Evolutionary conservation across 1,140 invertebrate species (phyloP), one percentile per base, ranked within the genome.

Genomic region (Eueides isabella): DNA sequence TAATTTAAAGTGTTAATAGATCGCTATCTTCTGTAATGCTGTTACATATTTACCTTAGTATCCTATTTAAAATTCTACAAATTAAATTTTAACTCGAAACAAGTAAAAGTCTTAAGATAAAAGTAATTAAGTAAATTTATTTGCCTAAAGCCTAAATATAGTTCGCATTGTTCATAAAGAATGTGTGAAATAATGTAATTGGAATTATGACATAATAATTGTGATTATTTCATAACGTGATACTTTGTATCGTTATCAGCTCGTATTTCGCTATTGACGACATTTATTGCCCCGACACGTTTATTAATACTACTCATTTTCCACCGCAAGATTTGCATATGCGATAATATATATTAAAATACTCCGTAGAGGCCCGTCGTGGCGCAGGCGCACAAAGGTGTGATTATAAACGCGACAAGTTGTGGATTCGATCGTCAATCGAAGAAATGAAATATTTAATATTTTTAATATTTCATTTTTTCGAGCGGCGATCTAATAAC

Each of bases 181-280:
- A 55, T 55, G 23, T 26, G 9, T 55, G 9, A 55, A 55, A 55
- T 55, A 29, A 31, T 55, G n/a, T 55, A 12, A 68, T 68, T 48
- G 41, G 66, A 68, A 62, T 30, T 72, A 72, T 67, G 65, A 65
- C 64, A 73, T 73, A 67, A 67, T 63, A 61, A 62, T 67, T 33
- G 55, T 61, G 26, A 62, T 62, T 23, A 67, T 73, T 73, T 61
- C 65, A 74, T 71, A 76, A 70, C 71, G 6, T n/a, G n/a, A 62
- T 35, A 67, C 44, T 26, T 33, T 61, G 41, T 41, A 62, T 63
- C 29, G 28, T 67, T 67, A 67, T 67, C 64, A 61, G 19, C 28
- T 67, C 23, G 7, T 67, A 61, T 67, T 48, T 62, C 55, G 33
- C 72, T 68, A 14, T 63, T 73, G 65, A 19, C 65, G 72, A 30